Base-by-base conservation (phyloP, 2,888 invertebrate species). In the Pasiphila rectangulata region DNA sequence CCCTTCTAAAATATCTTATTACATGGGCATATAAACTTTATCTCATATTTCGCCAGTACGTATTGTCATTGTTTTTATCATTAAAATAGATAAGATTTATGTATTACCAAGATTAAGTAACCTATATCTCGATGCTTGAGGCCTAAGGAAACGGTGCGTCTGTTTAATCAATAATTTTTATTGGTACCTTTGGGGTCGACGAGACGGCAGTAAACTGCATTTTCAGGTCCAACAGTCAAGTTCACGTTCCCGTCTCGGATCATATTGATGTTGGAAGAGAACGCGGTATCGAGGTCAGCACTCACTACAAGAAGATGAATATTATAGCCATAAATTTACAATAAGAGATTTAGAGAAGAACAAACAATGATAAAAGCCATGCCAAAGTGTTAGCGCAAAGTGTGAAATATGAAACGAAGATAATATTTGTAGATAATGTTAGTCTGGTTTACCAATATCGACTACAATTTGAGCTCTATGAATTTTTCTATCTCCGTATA, bases 151-250 rank as follows among this genome's bases (percentile, higher is more conserved):
- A n/a, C n/a, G n/a, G n/a, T n/a, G n/a, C n/a, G n/a, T n/a, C n/a
- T n/a, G n/a, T n/a, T n/a, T n/a, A n/a, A n/a, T n/a, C n/a, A n/a
- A n/a, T n/a, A n/a, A n/a, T n/a, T n/a, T n/a, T n/a, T n/a, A n/a
- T n/a, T n/a, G n/a, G n/a, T 38, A 0, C 63, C 65, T 7, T 36
- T 25, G 0, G 74, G 67, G 19, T 75, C 70, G 3, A 56, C 46
- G 1, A 84, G 46, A 42, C 54, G 71, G 53, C 88, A 88, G 64
- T 80, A 86, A 0, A 79, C 61, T 0, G 77, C 69, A 36, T 75
- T 57, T 38, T 70, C 68, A 0, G 84, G 75, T 0, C 87, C 86
- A 4, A 83, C 20, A 1, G 48, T 45, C 17, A 57, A 46, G 15
- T 67, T 51, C 0, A 80, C 63, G 2, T 72, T 54, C 12, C 56